Percentiles rank a stretch among this genome's conserved stretches.
Conservation (phyloP, 2,797 vertebrate genomes). For the Lepilemur ruficaudatus region DNA sequence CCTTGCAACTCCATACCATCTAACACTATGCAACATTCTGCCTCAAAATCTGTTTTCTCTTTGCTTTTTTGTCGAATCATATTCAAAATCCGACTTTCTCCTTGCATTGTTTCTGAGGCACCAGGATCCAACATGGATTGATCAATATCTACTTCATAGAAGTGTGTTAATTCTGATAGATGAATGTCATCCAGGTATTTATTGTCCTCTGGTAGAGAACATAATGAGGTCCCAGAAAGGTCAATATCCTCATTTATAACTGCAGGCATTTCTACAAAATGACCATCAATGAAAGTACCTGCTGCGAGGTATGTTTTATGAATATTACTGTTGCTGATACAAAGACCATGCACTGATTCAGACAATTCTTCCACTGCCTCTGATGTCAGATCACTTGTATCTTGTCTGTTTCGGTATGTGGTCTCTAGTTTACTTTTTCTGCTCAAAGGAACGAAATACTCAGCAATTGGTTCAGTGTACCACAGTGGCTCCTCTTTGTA, state of each 20-base stretch:
- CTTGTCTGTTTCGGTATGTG: slow-evolving; percentile 93
- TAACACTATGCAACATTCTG: slow-evolving; percentile 98
- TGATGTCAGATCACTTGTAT: slow-evolving; percentile 85
- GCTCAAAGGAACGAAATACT: slow-evolving; percentile 96
- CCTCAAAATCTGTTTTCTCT: slow-evolving; percentile 95
- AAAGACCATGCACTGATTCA: slow-evolving; percentile 94
- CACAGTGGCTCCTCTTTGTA: slow-evolving; percentile 99
- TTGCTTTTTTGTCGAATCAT: slow-evolving; percentile 99
- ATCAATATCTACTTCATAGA: slow-evolving; percentile 99
- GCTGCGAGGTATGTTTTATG: slow-evolving; percentile 96
- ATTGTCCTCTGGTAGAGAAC: slow-evolving; percentile 96
- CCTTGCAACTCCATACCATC: slow-evolving; percentile 97
- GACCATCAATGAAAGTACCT: slow-evolving; percentile 98
- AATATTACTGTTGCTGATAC: slow-evolving; percentile 91
- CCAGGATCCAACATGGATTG: slow-evolving; percentile 99
- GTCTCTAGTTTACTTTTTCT: slow-evolving; percentile 98
- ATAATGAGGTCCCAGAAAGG: slow-evolving; percentile 93
- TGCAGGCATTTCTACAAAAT: slow-evolving; percentile 97
- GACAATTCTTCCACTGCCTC: slow-evolving; percentile 90
- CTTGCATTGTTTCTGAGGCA: slow-evolving; percentile 99
- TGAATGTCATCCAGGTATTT: slow-evolving; percentile 98
- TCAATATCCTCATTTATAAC: slow-evolving; percentile 92
- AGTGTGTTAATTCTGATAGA: slow-evolving; percentile 99
- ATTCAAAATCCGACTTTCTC: slow-evolving; percentile 99
- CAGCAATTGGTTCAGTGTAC: slow-evolving; percentile 98